phyloP scores from a whole-genome alignment of 2,113 vertebrate species.

The Phrynocephalus versicolor region DNA sequence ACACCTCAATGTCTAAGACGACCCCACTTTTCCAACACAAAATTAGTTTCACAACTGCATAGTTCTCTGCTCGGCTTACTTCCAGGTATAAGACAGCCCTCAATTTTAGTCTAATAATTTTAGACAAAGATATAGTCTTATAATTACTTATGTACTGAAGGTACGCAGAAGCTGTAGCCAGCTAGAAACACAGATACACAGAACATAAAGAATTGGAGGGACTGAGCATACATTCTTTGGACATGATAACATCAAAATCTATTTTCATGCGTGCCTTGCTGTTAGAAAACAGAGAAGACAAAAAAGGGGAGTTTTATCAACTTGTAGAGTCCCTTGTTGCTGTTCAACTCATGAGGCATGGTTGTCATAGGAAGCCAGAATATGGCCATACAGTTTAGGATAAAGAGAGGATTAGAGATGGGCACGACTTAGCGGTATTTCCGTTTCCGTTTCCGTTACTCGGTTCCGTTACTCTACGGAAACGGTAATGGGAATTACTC shows the following conservation, averaged over 20 bases:
- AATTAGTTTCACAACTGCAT: too few species aligned
- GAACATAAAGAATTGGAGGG: neutral
- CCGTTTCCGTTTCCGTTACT: too few species aligned
- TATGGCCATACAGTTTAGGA: conserved; percentile 39
- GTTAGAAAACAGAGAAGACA: conserved; percentile 9
- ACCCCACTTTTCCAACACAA: too few species aligned
- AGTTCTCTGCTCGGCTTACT: too few species aligned
- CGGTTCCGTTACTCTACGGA: too few species aligned
- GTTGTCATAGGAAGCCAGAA: conserved; percentile 41
- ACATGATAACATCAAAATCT: neutral
- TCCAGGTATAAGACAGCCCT: too few species aligned
- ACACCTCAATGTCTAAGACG: too few species aligned
- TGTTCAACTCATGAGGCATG: neutral
- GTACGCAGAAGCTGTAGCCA: conserved; percentile 36
- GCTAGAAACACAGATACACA: neutral
- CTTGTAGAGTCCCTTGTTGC: conserved; percentile 11
- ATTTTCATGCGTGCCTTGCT: neutral
- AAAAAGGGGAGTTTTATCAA: neutral
- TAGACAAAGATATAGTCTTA: too few species aligned
- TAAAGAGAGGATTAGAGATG: conserved; percentile 54
- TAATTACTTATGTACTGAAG: neutral
- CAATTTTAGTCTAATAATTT: too few species aligned
- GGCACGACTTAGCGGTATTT: too few species aligned
- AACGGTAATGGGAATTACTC: too few species aligned
- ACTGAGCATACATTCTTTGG: neutral